A percentile compares a stretch with the other conserved stretches of the same genome.
Conservation (phyloP, 2,113 vertebrate species). For the Aepyceros melampus region DNA sequence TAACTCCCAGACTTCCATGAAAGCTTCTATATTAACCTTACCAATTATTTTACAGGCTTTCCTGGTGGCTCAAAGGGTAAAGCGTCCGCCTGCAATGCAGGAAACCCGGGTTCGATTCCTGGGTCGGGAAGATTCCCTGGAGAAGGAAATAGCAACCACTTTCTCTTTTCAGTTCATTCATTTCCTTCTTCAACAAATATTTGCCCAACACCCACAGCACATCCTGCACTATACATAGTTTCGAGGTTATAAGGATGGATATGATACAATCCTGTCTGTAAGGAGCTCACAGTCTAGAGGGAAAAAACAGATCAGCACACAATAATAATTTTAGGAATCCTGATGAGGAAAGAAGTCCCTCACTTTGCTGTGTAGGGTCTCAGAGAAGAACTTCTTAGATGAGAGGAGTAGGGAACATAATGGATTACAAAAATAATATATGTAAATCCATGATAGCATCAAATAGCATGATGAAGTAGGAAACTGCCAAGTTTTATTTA, state of each 20-base stretch:
- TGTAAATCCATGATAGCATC: background rate
- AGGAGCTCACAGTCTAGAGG: background rate
- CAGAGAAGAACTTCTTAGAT: background rate
- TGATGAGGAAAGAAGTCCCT: background rate
- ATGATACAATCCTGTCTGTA: background rate
- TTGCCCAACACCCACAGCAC: background rate
- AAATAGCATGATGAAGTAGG: background rate
- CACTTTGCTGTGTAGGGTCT: background rate
- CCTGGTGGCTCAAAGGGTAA: too few relatives aligned
- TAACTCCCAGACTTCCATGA: background rate
- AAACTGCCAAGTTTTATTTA: background rate
- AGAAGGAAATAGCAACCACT: too few relatives aligned
- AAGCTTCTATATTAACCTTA: background rate
- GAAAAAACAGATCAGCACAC: background rate
- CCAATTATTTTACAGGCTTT: background rate
- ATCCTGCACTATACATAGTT: background rate
- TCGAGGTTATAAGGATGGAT: background rate
- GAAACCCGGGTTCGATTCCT: too few relatives aligned
- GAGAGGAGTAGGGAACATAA: background rate
- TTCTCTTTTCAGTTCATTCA: background rate
- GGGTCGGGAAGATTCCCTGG: too few relatives aligned
- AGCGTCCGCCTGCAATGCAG: too few relatives aligned
- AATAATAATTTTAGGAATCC: background rate
- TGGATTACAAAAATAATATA: background rate
- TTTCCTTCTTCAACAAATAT: conserved; percentile 4